Conservation (phyloP, 2,113 vertebrate species). For the Leucosticte australis region DNA sequence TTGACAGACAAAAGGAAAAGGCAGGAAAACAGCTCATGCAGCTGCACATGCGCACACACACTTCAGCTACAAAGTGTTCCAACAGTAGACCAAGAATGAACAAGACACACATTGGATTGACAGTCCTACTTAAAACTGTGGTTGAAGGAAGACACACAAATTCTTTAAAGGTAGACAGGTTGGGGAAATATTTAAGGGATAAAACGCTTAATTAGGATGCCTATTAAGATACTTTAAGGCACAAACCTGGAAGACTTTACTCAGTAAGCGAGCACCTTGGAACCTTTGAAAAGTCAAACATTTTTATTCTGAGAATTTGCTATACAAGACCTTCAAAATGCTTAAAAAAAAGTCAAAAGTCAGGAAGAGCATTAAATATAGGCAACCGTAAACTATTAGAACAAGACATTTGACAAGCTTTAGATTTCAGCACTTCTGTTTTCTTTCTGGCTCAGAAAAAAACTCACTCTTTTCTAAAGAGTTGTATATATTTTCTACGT, state of each 20-base stretch:
- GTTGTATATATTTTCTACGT: neutral
- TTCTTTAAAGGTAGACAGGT: neutral
- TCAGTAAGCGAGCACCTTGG: neutral
- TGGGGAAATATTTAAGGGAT: neutral
- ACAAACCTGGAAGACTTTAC: neutral
- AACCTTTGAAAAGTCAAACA: neutral
- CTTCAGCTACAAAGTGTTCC: neutral
- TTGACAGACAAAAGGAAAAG: constrained; percentile 59
- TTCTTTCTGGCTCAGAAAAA: neutral
- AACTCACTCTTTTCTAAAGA: neutral
- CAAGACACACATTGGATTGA: neutral
- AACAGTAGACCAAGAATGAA: neutral
- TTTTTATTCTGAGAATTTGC: neutral
- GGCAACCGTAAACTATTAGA: neutral
- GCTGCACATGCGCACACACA: neutral
- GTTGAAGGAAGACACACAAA: neutral
- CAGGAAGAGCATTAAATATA: neutral
- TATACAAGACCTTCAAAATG: neutral
- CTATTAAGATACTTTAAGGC: neutral
- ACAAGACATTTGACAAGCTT: neutral
- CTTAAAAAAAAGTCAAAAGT: neutral
- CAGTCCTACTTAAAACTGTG: neutral
- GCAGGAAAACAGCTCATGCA: constrained; percentile 18
- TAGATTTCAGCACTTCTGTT: neutral
- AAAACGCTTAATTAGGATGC: neutral